A percentile compares a stretch with the other conserved stretches of the same genome.
phyloP scores from a whole-genome alignment of 2,113 vertebrate species.

The Phrynocephalus versicolor region DNA sequence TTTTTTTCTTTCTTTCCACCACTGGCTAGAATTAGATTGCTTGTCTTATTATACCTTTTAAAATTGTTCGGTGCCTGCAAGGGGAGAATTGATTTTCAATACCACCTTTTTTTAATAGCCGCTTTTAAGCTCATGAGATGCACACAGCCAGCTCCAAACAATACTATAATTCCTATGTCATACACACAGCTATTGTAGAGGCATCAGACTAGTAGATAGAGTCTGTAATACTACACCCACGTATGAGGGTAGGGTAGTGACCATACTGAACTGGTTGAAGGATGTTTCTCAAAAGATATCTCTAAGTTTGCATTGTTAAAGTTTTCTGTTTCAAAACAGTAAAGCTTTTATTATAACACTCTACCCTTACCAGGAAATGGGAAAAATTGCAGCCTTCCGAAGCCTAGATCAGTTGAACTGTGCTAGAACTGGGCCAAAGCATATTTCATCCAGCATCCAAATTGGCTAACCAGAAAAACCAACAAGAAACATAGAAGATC shows the following conservation, averaged over 20 bases:
- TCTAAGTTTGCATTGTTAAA: neutral
- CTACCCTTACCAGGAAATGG: neutral
- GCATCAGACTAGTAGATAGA: constrained; percentile 14
- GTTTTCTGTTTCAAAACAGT: neutral
- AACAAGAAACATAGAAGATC: neutral
- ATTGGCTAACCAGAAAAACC: neutral
- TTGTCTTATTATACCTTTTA: constrained; percentile 69
- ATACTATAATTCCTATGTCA: constrained; percentile 1
- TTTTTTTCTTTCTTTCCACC: constrained; percentile 66
- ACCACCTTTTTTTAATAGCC: constrained; percentile 55
- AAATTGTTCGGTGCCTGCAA: constrained; percentile 65
- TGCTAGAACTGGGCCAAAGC: neutral
- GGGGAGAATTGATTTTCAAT: constrained; percentile 69
- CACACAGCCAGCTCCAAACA: constrained; percentile 20
- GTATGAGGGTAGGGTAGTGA: neutral
- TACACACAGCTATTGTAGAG: neutral
- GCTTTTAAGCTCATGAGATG: constrained; percentile 45
- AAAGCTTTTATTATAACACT: neutral
- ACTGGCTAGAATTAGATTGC: constrained; percentile 71
- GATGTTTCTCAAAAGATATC: neutral
- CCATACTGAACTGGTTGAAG: neutral
- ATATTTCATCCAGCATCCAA: neutral
- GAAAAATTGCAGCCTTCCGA: neutral
- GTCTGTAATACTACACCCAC: neutral
- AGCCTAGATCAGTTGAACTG: neutral